A percentile compares a stretch with the other conserved stretches of the same genome.
These are phyloP conservation scores for Brotogeris chrysoptera DNA, from an alignment of 2,797 vertebrate species.

Conservation along the genomic window DNA sequence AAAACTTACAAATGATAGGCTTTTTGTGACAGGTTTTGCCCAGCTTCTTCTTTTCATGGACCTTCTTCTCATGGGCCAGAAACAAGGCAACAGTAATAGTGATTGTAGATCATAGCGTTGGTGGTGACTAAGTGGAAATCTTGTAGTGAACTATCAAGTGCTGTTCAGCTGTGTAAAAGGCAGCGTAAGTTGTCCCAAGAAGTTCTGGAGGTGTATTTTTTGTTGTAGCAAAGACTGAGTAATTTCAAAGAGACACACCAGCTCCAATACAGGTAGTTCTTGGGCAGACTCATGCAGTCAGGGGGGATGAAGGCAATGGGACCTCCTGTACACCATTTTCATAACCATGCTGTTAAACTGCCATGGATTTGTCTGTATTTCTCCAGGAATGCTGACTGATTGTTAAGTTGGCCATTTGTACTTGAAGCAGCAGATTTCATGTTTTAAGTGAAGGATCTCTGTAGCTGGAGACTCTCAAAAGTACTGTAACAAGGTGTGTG, in stretches of 20 bases:
- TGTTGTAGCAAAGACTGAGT: neutral
- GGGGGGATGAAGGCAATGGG: neutral
- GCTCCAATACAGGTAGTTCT: neutral
- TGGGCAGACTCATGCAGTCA: neutral
- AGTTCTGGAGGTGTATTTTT: neutral
- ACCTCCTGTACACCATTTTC: neutral
- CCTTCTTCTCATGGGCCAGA: neutral
- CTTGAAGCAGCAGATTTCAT: neutral
- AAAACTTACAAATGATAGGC: neutral
- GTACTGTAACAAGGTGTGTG: neutral
- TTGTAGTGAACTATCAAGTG: neutral
- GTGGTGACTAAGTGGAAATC: neutral
- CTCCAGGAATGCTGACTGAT: neutral
- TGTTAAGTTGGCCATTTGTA: neutral
- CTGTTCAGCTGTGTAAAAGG: neutral
- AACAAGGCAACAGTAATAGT: neutral
- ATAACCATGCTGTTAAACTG: neutral
- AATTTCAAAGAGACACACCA: accelerated
- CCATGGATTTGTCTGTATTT: neutral
- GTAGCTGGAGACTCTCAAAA: neutral
- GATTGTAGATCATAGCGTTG: neutral
- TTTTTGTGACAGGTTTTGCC: neutral
- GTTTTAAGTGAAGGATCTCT: neutral
- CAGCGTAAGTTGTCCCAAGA: neutral
- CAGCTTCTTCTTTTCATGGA: neutral